phyloP scores from a whole-genome alignment of 2,888 invertebrate genomes.

The Sphinx pinastri region DNA sequence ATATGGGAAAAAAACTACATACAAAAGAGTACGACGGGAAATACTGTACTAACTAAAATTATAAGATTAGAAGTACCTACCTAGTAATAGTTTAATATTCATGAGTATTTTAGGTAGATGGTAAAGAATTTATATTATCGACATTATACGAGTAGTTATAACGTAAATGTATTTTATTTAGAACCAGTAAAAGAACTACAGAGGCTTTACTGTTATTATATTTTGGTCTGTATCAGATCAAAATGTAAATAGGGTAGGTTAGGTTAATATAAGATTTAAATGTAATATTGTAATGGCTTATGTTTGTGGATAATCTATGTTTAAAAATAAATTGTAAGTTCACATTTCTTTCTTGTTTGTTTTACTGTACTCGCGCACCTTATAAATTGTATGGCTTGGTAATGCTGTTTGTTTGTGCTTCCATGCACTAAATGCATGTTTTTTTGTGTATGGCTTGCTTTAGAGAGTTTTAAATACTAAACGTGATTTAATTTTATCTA shows the following conservation, averaged over 20 bases:
- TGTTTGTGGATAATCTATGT: constrained; percentile 38
- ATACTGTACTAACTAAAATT: too few species aligned
- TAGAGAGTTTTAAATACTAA: not conserved
- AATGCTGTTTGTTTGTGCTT: not conserved
- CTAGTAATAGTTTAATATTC: not conserved
- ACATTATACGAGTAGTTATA: constrained; percentile 14
- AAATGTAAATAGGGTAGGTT: constrained; percentile 35
- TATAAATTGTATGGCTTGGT: constrained; percentile 15
- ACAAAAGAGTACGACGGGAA: too few species aligned
- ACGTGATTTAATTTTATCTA: not conserved
- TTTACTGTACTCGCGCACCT: constrained; percentile 13
- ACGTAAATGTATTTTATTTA: constrained; percentile 26
- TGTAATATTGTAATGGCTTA: constrained; percentile 29
- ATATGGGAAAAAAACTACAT: too few species aligned
- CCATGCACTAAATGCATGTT: not conserved
- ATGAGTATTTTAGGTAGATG: constrained; percentile 7
- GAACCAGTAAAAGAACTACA: constrained; percentile 43
- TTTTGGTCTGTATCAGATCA: constrained; percentile 80
- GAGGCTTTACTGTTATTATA: constrained; percentile 52
- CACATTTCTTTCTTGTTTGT: constrained; percentile 32
- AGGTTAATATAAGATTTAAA: constrained; percentile 24
- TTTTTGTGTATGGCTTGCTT: not conserved
- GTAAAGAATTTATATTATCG: constrained; percentile 6
- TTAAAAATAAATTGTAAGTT: constrained; percentile 47
- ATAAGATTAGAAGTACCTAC: too few species aligned